Percentiles rank a stretch among this genome's conserved stretches.
Evolutionary conservation across 2,113 vertebrate species (phyloP).

Genomic region (Rhagologus leucostigma): DNA sequence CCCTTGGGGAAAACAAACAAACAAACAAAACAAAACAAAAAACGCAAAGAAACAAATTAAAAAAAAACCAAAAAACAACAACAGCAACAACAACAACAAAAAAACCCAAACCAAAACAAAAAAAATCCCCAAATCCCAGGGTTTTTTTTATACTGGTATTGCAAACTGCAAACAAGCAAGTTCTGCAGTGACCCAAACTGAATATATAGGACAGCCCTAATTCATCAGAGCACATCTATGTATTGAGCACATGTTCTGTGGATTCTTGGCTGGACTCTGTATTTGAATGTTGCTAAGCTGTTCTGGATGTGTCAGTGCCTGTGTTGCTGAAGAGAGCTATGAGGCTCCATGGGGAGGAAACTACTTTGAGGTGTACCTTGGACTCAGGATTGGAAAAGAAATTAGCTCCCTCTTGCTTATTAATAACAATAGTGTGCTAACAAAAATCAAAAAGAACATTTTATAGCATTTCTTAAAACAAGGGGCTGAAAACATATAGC

Average conservation of each 20-base stretch:
- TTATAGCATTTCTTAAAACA: not conserved
- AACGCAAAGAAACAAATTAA: no score
- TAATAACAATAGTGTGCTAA: not conserved
- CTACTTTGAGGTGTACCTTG: not conserved
- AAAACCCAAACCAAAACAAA: no score
- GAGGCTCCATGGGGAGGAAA: not conserved
- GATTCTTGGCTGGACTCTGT: not conserved
- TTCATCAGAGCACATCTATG: not conserved
- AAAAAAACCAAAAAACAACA: no score
- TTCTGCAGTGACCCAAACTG: not conserved
- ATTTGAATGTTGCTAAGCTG: not conserved
- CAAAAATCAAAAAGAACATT: not conserved
- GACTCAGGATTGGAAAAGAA: not conserved
- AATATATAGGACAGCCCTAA: not conserved
- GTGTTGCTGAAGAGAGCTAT: not conserved
- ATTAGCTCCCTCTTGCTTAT: not conserved
- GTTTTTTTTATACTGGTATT: not conserved
- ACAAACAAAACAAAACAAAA: no score
- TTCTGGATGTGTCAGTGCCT: not conserved
- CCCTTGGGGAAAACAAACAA: no score
- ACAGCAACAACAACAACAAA: no score
- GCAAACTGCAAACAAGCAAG: not conserved
- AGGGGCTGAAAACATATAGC: not conserved
- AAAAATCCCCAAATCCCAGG: no score
- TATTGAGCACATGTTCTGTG: not conserved